phyloP scores from a whole-genome alignment of 2,888 invertebrate genomes.

The Amaurobius ferox region DNA sequence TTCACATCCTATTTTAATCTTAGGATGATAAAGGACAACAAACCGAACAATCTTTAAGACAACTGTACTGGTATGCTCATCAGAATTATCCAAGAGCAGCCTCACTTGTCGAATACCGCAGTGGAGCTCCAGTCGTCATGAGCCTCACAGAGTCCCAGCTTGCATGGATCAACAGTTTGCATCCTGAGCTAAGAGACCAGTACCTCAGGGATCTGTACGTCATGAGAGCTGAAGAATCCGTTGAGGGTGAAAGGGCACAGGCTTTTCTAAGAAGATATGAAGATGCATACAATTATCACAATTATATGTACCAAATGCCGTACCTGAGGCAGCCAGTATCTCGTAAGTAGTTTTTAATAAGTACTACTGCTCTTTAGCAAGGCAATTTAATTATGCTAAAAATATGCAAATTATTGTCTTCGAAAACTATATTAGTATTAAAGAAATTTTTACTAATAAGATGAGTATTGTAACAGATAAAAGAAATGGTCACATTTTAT shows the following conservation, averaged over 20 bases:
- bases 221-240: constrained; percentile 30
- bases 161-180: constrained; percentile 64
- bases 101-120: constrained; percentile 21
- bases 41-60: constrained; percentile 23
- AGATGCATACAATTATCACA: constrained; percentile 29
- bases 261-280: constrained; percentile 43
- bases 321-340: constrained; percentile 32
- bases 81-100: constrained; percentile 35
- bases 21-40: constrained; percentile 50
- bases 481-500: no score
- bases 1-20: no score
- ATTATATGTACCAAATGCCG: not conserved
- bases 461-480: no score
- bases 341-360: constrained; percentile 24
- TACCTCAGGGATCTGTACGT: constrained; percentile 56
- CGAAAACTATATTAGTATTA: no score
- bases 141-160: constrained; percentile 52
- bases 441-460: no score
- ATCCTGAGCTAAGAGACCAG: constrained; percentile 55
- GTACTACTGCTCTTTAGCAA: no score
- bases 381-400: no score
- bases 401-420: not conserved
- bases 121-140: constrained; percentile 18
- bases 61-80: constrained; percentile 34
- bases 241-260: constrained; percentile 29